phyloP scores from a whole-genome alignment of 2,113 vertebrate species.

The Ariopsis seemanni region DNA sequence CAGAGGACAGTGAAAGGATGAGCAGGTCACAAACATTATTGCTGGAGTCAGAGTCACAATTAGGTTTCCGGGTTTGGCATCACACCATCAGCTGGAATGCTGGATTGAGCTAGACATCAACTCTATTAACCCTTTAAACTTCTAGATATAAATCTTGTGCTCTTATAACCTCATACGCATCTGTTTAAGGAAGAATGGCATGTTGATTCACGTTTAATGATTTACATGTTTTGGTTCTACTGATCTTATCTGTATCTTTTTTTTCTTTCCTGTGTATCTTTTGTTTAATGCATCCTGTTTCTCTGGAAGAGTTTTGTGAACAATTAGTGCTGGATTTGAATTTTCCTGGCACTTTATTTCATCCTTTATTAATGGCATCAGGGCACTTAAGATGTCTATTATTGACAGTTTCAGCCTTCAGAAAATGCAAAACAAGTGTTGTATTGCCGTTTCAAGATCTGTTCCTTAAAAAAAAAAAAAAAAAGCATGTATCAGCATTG shows the following conservation, averaged over 20 bases:
- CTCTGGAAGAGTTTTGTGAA: background rate
- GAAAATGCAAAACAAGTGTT: background rate
- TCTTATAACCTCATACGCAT: background rate
- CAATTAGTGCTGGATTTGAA: background rate
- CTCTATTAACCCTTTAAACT: background rate
- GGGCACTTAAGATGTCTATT: background rate
- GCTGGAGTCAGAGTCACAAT: background rate
- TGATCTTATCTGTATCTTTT: background rate
- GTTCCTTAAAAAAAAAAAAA: background rate
- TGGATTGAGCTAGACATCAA: background rate
- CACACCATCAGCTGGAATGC: background rate
- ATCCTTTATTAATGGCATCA: background rate
- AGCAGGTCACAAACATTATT: background rate
- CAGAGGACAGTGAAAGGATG: background rate
- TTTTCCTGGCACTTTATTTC: background rate
- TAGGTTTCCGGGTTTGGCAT: background rate
- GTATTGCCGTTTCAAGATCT: background rate
- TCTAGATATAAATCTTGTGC: background rate
- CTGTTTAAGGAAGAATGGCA: background rate
- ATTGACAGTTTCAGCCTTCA: background rate
- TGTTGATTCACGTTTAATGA: background rate
- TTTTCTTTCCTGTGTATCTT: background rate
- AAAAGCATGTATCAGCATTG: background rate
- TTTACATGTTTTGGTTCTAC: background rate
- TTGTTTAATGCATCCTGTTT: background rate